phyloP scores from a whole-genome alignment of 2,888 invertebrate genomes.

The Catocala sponsa region DNA sequence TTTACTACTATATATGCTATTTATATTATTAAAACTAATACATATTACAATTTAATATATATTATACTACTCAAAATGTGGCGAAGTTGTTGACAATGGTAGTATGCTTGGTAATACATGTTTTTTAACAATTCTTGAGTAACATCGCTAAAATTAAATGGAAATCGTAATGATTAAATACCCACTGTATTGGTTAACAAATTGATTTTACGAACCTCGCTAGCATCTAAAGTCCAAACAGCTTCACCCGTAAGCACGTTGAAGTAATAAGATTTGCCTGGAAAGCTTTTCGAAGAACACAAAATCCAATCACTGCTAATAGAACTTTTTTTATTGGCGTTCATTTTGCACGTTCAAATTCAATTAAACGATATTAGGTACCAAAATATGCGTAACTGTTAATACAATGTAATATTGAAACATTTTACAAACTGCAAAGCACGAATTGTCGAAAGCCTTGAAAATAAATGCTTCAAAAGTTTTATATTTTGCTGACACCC shows the following conservation, averaged over 20 bases:
- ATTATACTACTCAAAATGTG: too few species aligned
- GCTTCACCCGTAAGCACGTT: constrained; percentile 70
- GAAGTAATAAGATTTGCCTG: constrained; percentile 77
- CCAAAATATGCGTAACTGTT: background rate
- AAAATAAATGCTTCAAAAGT: constrained; percentile 5
- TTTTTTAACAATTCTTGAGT: too few species aligned
- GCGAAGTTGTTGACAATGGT: too few species aligned
- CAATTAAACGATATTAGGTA: background rate
- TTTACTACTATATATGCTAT: too few species aligned
- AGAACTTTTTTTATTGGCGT: constrained; percentile 50
- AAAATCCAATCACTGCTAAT: constrained; percentile 65
- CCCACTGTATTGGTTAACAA: background rate
- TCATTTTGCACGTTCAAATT: constrained; percentile 46
- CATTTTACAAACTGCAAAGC: background rate
- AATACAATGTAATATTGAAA: background rate
- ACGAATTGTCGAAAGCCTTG: constrained; percentile 3
- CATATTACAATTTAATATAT: too few species aligned
- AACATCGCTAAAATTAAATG: too few species aligned
- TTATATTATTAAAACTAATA: too few species aligned
- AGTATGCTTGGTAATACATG: too few species aligned
- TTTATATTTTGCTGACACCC: constrained; percentile 60
- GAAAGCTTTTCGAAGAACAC: constrained; percentile 72
- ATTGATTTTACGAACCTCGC: constrained; percentile 58
- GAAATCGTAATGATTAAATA: background rate
- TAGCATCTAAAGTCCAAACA: constrained; percentile 66